Conservation (phyloP, 2,888 invertebrate species). For the Caenorhabditis virilis region DNA sequence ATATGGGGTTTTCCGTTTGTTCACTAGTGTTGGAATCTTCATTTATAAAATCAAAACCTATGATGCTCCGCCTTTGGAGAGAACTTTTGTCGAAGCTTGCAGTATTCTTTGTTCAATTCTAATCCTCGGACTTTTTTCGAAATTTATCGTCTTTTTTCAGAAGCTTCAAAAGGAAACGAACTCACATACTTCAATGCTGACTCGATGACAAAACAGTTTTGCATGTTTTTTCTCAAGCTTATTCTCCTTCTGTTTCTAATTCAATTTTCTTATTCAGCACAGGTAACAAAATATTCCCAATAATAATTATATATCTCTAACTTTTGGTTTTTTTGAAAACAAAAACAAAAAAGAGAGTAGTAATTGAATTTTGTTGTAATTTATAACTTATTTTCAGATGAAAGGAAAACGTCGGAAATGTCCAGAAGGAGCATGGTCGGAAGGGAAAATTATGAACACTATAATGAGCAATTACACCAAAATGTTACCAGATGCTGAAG, state of each 20-base stretch:
- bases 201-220: no score
- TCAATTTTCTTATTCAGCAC: slow-evolving; percentile 22
- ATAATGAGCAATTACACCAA: slow-evolving; percentile 67
- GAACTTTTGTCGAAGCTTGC: no score
- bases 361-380: not conserved
- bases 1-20: not conserved
- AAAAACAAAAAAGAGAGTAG: no score
- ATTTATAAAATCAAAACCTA: not conserved
- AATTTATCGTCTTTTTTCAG: not conserved
- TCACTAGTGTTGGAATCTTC: not conserved
- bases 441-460: slow-evolving; percentile 61
- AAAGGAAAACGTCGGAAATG: slow-evolving; percentile 62
- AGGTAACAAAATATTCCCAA: slow-evolving; percentile 8
- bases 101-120: no score
- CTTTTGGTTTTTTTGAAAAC: no score
- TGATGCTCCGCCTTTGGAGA: no score
- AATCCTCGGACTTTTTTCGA: not conserved
- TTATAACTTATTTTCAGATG: slow-evolving; percentile 26
- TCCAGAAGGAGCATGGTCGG: slow-evolving; percentile 59
- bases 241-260: slow-evolving; percentile 17
- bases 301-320: slow-evolving; percentile 8
- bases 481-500: slow-evolving; percentile 67
- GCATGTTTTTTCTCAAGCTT: slow-evolving; percentile 14
- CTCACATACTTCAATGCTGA: no score
- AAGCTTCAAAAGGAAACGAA: slow-evolving; percentile 6